Evolutionary conservation across 2,797 vertebrate species (phyloP).

Genomic region (Champsocephalus gunnari): DNA sequence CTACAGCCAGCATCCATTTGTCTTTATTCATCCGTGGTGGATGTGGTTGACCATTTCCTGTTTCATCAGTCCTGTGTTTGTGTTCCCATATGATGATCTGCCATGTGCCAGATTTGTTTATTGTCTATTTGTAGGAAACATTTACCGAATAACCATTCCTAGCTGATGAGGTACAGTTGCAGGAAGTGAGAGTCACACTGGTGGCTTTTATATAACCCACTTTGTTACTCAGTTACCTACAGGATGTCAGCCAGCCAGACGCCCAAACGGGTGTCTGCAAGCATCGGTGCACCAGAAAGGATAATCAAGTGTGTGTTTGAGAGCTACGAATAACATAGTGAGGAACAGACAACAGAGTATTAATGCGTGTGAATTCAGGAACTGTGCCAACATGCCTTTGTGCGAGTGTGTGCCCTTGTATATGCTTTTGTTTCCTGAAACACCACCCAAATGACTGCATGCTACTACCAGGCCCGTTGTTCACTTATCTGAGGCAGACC

Average conservation of each 20-base stretch:
- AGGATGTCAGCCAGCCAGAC: conserved; percentile 48
- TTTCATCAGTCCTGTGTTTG: conserved; percentile 32
- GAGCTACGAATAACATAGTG: conserved; percentile 3
- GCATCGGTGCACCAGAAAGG: conserved; percentile 19
- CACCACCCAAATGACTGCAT: conserved; percentile 32
- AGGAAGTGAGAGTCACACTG: conserved; percentile 57
- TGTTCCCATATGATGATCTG: not conserved
- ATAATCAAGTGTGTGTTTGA: not conserved
- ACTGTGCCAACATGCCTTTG: conserved; percentile 31
- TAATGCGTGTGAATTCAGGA: conserved; percentile 4
- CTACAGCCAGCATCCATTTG: too few relatives aligned
- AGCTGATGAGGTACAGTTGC: conserved; percentile 28
- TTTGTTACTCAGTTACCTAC: conserved; percentile 11
- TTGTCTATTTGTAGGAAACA: conserved; percentile 10
- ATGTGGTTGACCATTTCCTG: conserved; percentile 38
- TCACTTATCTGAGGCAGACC: conserved; percentile 41
- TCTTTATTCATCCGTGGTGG: too few relatives aligned
- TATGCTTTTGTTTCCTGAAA: conserved; percentile 34
- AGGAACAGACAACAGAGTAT: not conserved
- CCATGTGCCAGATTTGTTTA: conserved; percentile 14
- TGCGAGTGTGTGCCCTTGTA: conserved; percentile 26
- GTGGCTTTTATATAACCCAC: conserved; percentile 46
- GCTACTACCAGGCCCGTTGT: conserved; percentile 16
- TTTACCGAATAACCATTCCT: conserved; percentile 19
- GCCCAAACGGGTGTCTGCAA: conserved; percentile 56